These are phyloP conservation scores for Cardiocondyla obscurior DNA, from an alignment of 1,140 invertebrate species.

Conservation along the genomic window DNA sequence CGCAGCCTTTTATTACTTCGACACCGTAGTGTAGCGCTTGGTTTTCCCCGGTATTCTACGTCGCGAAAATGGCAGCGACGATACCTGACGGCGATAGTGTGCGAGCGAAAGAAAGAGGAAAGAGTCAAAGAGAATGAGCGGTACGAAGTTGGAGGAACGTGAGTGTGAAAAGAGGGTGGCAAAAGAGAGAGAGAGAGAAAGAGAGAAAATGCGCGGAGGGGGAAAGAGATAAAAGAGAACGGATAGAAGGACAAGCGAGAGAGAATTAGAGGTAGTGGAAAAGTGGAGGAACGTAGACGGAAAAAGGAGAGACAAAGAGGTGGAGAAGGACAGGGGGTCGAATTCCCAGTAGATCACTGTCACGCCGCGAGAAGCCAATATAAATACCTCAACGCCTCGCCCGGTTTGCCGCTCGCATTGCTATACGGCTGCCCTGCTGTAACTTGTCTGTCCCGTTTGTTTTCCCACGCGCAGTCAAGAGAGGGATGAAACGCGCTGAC, in stretches of 20 bases:
- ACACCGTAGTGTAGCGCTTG: constrained; percentile 69
- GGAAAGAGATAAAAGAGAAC: constrained; percentile 55
- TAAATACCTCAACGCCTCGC: constrained; percentile 83
- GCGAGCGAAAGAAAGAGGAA: constrained; percentile 32
- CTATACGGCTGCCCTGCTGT: constrained; percentile 65
- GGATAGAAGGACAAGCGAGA: constrained; percentile 58
- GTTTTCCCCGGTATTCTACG: constrained; percentile 36
- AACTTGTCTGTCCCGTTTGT: constrained; percentile 78
- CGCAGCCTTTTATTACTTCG: constrained; percentile 79
- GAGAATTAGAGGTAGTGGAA: constrained; percentile 54
- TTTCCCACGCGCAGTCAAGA: constrained; percentile 57
- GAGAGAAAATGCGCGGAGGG: neutral
- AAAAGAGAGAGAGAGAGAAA: constrained; percentile 45
- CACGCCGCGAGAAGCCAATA: constrained; percentile 82
- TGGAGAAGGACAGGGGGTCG: constrained; percentile 76
- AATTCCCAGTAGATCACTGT: constrained; percentile 84
- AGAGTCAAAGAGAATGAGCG: constrained; percentile 35
- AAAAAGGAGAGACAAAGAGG: constrained; percentile 65
- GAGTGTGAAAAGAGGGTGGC: constrained; percentile 11
- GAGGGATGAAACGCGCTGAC: constrained; percentile 13
- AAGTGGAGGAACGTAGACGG: constrained; percentile 44
- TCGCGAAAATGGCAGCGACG: constrained; percentile 14
- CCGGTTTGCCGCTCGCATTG: constrained; percentile 69
- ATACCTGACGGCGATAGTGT: constrained; percentile 6
- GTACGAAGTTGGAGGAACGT: neutral